These are phyloP conservation scores for Xylophagus ater DNA, from an alignment of 2,888 invertebrate genomes.

Conservation along the genomic window DNA sequence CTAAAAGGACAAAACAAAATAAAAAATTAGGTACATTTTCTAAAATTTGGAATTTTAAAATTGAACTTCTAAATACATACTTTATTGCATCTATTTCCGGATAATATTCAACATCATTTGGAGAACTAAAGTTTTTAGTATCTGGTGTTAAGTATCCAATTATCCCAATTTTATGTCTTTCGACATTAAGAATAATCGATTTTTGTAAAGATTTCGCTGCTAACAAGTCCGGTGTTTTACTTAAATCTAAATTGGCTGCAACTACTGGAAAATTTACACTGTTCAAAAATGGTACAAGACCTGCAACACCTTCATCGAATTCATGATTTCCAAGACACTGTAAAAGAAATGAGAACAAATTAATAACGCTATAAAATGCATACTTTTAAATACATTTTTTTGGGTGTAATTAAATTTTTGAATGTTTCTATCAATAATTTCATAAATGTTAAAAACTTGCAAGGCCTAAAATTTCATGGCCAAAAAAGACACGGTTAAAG, in stretches of 20 bases:
- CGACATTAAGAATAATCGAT: slow-evolving; percentile 53
- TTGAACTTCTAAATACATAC: too few relatives aligned
- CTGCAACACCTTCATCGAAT: slow-evolving; percentile 70
- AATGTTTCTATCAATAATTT: too few relatives aligned
- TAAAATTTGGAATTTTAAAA: too few relatives aligned
- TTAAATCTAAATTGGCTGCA: slow-evolving; percentile 63
- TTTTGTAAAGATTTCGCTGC: slow-evolving; percentile 41
- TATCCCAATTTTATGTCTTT: slow-evolving; percentile 60
- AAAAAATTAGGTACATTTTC: too few relatives aligned
- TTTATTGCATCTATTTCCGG: slow-evolving; percentile 61
- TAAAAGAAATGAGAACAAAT: too few relatives aligned
- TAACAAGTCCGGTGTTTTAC: slow-evolving; percentile 48
- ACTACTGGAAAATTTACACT: slow-evolving; percentile 61
- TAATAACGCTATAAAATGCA: too few relatives aligned
- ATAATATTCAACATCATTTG: slow-evolving; percentile 47
- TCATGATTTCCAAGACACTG: slow-evolving; percentile 92
- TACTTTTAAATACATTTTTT: too few relatives aligned
- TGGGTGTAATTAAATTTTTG: too few relatives aligned
- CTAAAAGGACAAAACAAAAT: too few relatives aligned
- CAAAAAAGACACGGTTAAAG: too few relatives aligned
- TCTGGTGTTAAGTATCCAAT: slow-evolving; percentile 81
- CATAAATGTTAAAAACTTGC: too few relatives aligned
- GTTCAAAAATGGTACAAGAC: slow-evolving; percentile 62
- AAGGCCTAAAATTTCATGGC: too few relatives aligned
- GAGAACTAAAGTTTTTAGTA: slow-evolving; percentile 49